Evolutionary conservation across 2,797 vertebrate genomes (phyloP), one percentile per base, ranked within the genome.

Genomic region (Chrysocyon brachyurus): DNA sequence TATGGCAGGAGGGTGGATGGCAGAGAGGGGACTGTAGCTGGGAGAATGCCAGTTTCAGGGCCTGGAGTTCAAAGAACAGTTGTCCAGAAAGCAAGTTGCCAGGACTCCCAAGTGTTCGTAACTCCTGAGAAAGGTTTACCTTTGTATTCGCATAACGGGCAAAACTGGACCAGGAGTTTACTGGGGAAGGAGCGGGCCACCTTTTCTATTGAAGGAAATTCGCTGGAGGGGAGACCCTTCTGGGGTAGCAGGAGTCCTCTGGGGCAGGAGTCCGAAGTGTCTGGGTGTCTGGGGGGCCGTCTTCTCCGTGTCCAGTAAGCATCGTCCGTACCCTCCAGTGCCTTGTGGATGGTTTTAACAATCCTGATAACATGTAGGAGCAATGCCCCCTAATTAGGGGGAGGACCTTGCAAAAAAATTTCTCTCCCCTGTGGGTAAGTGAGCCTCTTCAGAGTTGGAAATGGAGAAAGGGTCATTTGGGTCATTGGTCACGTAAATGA

Each of bases 291-390:
- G 56, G 40, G 14, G 1, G 40, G 56, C 22, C 1, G 6, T 28
- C n/a, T 3, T n/a, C 46, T 49, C 4, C 6, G 1, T 1, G 66
- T 14, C 85, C 2, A 1, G 15, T 22, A 26, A 28, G 10, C 64
- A 12, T 0, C 7, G 1, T 12, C 15, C 2, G 4, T 15, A 22
- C 22, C 64, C n/a, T 28, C 49, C 11, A 87, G 52, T 26, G 64
- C 66, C 24, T 40, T 26, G 12, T 56, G 84, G 64, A 5, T 28
- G n/a, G 52, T 31, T 40, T 36, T 28, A 33, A 8, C 16, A 36
- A 31, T 68, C 63, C 33, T 24, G 5, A 4, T 40, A 52, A 56
- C n/a, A 70, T 10, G 10, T 28, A 56, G n/a, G 28, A 14, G 22
- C 4, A 0, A 26, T 57, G n/a, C 24, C 21, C 66, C 31, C n/a